Evolutionary conservation across 2,113 vertebrate species (phyloP), one percentile per base, ranked within the genome.

Genomic region (Oncorhynchus gorbuscha): DNA sequence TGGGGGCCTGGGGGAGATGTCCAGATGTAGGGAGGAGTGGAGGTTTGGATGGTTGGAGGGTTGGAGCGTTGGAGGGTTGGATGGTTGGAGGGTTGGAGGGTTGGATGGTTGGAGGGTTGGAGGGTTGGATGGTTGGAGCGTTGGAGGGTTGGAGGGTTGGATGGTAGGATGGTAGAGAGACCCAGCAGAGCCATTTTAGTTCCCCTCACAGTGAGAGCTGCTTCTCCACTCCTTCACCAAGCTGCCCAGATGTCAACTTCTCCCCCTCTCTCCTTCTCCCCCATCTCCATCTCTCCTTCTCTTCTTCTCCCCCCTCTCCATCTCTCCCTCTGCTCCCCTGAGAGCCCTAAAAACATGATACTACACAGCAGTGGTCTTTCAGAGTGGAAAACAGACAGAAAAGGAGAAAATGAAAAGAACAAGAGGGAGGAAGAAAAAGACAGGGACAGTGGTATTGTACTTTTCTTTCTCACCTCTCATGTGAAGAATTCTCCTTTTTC

Each of bases 171-270:
- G 28, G 80, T 83, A 89, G 84, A 78, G 90, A 78, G 1, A 62
- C 67, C 81, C 35, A 24, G 16, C 88, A 88, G 88, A 94, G 94
- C 90, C 92, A 91, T 92, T 90, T 76, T 90, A 93, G 92, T 74
- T 55, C 87, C 90, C 87, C 91, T 93, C 86, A 62, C 90, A 93
- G 90, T 79, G 69, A 95, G 91, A 93, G 87, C 85, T 90, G 72
- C 89, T 82, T 2, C 74, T 2, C 39, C 84, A 93, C 81, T 90
- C 89, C 92, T 74, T 94, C 94, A 94, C 94, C 93, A 95, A 95
- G 93, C 94, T 94, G 90, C 92, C 94, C 94, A 96, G 95, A 95
- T 95, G 94, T 94, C 93, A 91, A 93, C 91, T 93, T 89, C 93
- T 82, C 3, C 75, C 3, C 48, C 83, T 61, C 72, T 59, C 75